Base-by-base conservation (phyloP, 2,113 vertebrate species). In the Lota lota region DNA sequence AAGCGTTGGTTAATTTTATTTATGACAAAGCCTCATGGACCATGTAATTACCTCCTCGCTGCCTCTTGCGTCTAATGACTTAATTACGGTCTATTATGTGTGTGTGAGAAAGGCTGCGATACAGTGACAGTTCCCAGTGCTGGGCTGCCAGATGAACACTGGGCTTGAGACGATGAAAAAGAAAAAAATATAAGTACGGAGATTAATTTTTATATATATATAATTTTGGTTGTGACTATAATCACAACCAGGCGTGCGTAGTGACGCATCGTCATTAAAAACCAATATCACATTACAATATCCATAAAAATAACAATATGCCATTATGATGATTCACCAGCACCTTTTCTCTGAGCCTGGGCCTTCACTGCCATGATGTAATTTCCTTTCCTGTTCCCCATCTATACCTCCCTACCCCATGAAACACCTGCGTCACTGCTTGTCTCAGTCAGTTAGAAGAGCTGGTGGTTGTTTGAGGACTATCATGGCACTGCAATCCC, bases 361-460 rank as follows among this genome's bases (percentile, higher is more conserved):
- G 70, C 65, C 58, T 61, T 69, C 77, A 80, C 72, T 59, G 21
- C 74, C 72, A 83, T 88, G 76, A 86, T 66, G 79, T 84, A 0
- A 87, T 82, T 85, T 89, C 80, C 80, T 80, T 80, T 72, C 80
- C 40, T 40, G 19, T 16, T 18, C 22, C 58, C 80, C 74, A 65
- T 76, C 68, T 58, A 63, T 59, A n/a, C 40, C 50, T 12, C 36
- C n/a, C 40, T 11, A 24, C 56, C 3, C 51, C 16, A 28, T 8
- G 28, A 5, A 28, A 66, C 15, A 18, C 63, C 1, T 16, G 12
- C 21, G 8, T 40, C 47, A 1, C 16, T 8, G 68, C 70, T 63
- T 28, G 68, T 59, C 33, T 57, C 60, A 78, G 74, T 67, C 76
- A 85, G 69, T 66, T 21, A 58, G 21, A 70, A 28, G 56, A 72